Evolutionary conservation across 1,140 invertebrate genomes (phyloP).

Genomic region (Drosophila albomicans): DNA sequence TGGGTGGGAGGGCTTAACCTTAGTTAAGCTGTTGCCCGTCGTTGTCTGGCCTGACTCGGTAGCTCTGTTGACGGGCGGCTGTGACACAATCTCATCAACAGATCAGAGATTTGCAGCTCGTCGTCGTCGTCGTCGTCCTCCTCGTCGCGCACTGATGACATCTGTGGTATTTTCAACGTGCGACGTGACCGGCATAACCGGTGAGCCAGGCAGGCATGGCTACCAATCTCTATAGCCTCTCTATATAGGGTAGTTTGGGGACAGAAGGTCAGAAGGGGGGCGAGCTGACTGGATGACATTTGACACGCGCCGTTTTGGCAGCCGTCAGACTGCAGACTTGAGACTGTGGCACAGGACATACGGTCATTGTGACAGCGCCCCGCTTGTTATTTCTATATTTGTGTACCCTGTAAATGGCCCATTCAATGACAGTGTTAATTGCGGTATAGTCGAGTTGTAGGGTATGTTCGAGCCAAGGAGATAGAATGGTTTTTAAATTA

Average conservation of each 20-base stretch:
- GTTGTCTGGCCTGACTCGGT: slow-evolving; percentile 12
- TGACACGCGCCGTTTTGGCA: slow-evolving; percentile 75
- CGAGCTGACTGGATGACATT: slow-evolving; percentile 70
- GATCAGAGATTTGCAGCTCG: slow-evolving; percentile 76
- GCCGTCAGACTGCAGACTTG: slow-evolving; percentile 45
- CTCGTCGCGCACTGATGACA: slow-evolving; percentile 79
- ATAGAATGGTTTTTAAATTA: background rate
- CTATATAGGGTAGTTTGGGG: background rate
- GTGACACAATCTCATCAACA: slow-evolving; percentile 83
- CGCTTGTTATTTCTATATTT: slow-evolving; percentile 45
- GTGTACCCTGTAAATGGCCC: slow-evolving; percentile 24
- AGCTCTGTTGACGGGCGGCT: slow-evolving; percentile 63
- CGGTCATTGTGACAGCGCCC: slow-evolving; percentile 29
- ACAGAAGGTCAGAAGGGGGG: slow-evolving; percentile 6
- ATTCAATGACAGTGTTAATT: background rate
- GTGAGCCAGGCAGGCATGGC: background rate
- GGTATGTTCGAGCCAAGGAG: background rate
- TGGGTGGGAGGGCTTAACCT: slow-evolving; percentile 70
- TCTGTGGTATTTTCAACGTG: slow-evolving; percentile 83
- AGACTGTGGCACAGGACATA: slow-evolving; percentile 40
- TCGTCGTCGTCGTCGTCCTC: slow-evolving; percentile 19
- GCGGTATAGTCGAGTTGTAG: background rate
- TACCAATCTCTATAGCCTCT: background rate
- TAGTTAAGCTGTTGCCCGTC: slow-evolving; percentile 80
- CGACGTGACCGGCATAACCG: slow-evolving; percentile 81